phyloP scores from a whole-genome alignment of 92 coral and sea anemone species.

The Porites divaricata region DNA sequence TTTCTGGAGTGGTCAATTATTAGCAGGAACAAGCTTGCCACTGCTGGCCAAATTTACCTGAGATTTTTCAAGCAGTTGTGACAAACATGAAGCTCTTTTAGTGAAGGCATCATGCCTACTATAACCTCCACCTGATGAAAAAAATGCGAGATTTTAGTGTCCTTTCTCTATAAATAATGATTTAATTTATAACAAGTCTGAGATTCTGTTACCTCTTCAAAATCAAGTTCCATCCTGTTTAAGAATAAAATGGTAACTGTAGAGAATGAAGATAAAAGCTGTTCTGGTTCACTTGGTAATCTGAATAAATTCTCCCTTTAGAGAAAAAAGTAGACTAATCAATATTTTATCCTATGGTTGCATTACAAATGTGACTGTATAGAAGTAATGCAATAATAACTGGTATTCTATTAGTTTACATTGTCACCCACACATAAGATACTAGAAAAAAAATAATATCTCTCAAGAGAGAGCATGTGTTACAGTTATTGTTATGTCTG shows the following conservation, averaged over 20 bases:
- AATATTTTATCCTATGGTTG: neutral
- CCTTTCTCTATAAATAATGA: neutral
- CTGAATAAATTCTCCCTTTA: slow-evolving; percentile 62
- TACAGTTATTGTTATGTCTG: no score
- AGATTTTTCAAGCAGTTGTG: slow-evolving; percentile 69
- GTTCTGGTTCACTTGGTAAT: slow-evolving; percentile 46
- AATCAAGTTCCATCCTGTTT: slow-evolving; percentile 73
- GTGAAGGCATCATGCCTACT: slow-evolving; percentile 71
- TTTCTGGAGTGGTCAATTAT: no score
- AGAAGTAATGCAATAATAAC: no score
- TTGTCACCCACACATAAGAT: no score
- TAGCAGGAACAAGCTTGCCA: no score
- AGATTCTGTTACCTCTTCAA: slow-evolving; percentile 69
- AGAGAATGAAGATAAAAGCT: slow-evolving; percentile 60
- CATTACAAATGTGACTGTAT: no score
- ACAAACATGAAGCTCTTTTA: slow-evolving; percentile 84
- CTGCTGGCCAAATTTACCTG: slow-evolving; percentile 43
- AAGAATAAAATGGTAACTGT: slow-evolving; percentile 66
- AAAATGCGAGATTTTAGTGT: neutral
- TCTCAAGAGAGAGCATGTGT: no score
- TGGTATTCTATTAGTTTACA: no score
- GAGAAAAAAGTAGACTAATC: neutral
- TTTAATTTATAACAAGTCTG: neutral
- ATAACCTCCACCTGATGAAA: slow-evolving; percentile 51
- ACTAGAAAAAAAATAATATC: no score